These are phyloP conservation scores for Phrynocephalus forsythii DNA, from an alignment of 2,797 vertebrate genomes.

Conservation along the genomic window DNA sequence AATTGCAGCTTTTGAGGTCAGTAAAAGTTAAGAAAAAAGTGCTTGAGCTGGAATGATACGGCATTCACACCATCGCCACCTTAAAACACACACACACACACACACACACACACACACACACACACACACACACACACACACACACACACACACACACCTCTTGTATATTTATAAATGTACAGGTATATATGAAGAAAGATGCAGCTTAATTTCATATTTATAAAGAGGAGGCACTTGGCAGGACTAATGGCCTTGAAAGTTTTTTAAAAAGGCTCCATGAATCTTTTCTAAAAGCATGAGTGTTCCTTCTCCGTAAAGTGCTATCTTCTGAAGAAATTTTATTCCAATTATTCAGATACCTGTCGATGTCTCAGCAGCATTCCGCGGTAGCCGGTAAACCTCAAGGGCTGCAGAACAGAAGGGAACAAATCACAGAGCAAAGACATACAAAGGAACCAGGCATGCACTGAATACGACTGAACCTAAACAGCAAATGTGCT, in stretches of 20 bases:
- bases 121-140: too few species aligned
- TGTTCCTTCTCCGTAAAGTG: constrained; percentile 54
- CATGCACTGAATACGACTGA: constrained; percentile 57
- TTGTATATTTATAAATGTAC: neutral
- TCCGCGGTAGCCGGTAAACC: constrained; percentile 60
- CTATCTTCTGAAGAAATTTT: constrained; percentile 59
- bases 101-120: too few species aligned
- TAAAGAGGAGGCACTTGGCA: constrained; percentile 38
- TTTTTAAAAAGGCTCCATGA: neutral
- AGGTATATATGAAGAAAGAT: neutral
- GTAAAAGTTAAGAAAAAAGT: too few species aligned
- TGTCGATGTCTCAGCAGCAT: constrained; percentile 69
- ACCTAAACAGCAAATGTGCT: constrained; percentile 62
- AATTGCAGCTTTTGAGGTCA: too few species aligned
- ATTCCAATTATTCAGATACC: constrained; percentile 75
- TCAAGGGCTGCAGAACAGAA: constrained; percentile 58
- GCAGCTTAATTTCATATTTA: constrained; percentile 58
- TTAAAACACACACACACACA: neutral
- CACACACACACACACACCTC: too few species aligned
- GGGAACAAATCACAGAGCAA: constrained; percentile 72
- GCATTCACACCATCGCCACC: too few species aligned
- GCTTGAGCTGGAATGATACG: too few species aligned
- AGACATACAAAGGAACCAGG: constrained; percentile 64
- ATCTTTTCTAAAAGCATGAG: too few species aligned
- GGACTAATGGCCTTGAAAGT: constrained; percentile 49